Evolutionary conservation across 2,888 invertebrate species (phyloP).

Genomic region (Syrista parreyssii): DNA sequence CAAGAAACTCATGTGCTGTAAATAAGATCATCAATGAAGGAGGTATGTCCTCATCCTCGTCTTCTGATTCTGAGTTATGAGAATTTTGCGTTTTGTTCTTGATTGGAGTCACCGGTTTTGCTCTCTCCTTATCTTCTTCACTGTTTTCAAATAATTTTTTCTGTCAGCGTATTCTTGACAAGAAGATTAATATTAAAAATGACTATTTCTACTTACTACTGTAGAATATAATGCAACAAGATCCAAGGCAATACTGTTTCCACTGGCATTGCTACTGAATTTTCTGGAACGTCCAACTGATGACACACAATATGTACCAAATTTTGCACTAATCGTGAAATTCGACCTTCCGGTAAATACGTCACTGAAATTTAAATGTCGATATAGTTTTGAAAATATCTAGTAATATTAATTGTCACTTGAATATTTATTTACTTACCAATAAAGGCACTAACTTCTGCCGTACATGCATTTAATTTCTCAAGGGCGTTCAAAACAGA

Average conservation of each 20-base stretch:
- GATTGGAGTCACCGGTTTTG: slow-evolving; percentile 56
- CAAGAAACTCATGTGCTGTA: slow-evolving; percentile 86
- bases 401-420: slow-evolving; percentile 8
- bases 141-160: slow-evolving; percentile 50
- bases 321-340: slow-evolving; percentile 78
- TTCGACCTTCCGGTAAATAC: slow-evolving; percentile 70
- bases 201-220: slow-evolving; percentile 65
- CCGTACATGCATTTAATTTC: slow-evolving; percentile 68
- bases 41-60: slow-evolving; percentile 73
- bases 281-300: slow-evolving; percentile 79
- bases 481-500: slow-evolving; percentile 66
- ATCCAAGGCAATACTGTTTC: slow-evolving; percentile 85
- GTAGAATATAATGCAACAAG: slow-evolving; percentile 82
- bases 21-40: slow-evolving; percentile 82
- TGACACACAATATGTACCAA: slow-evolving; percentile 81
- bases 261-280: slow-evolving; percentile 73
- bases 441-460: slow-evolving; percentile 69
- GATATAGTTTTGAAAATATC: background rate
- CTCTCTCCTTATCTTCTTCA: slow-evolving; percentile 77
- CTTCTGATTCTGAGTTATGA: slow-evolving; percentile 61
- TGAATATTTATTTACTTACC: slow-evolving; percentile 54
- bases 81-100: slow-evolving; percentile 44
- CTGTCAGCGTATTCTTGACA: slow-evolving; percentile 5
- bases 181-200: slow-evolving; percentile 3
- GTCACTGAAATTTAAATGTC: slow-evolving; percentile 46